Percentiles rank a stretch among this genome's conserved stretches.
Evolutionary conservation across 1,140 invertebrate genomes (phyloP).

Genomic region (Drosophila punjabiensis): DNA sequence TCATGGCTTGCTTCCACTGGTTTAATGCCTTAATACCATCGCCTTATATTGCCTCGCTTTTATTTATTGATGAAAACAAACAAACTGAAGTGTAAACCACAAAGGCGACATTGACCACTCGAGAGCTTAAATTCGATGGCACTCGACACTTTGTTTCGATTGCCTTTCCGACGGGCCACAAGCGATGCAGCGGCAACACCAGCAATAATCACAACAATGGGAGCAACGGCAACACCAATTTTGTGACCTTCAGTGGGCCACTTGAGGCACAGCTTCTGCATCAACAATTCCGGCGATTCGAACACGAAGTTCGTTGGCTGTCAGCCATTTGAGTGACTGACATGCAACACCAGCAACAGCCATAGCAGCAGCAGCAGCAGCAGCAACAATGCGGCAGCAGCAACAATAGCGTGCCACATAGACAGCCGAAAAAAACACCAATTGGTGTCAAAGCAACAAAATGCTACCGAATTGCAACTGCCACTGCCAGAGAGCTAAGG

Average conservation of each 20-base stretch:
- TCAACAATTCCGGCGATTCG: conserved; percentile 51
- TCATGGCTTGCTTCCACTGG: not conserved
- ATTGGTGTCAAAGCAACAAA: conserved; percentile 82
- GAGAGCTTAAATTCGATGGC: conserved; percentile 54
- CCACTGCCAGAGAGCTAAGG: conserved; percentile 28
- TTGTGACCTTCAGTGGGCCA: conserved; percentile 74
- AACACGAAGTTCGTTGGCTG: conserved; percentile 76
- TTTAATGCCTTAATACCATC: not conserved
- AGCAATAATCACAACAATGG: conserved; percentile 22
- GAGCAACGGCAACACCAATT: conserved; percentile 38
- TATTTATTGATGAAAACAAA: conserved; percentile 27
- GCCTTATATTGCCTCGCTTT: not conserved
- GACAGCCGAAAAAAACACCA: conserved; percentile 54
- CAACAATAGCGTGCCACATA: conserved; percentile 65
- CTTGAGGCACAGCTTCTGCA: conserved; percentile 64
- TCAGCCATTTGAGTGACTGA: conserved; percentile 81
- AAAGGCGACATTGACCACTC: conserved; percentile 70
- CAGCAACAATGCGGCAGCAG: conserved; percentile 50
- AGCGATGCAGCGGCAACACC: conserved; percentile 19
- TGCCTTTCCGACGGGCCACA: conserved; percentile 15
- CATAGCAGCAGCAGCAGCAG: conserved; percentile 15
- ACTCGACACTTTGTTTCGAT: conserved; percentile 44
- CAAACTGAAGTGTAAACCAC: conserved; percentile 37
- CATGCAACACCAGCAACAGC: conserved; percentile 64
- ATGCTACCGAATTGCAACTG: conserved; percentile 64